Evolutionary conservation across 2,888 invertebrate species (phyloP).

Genomic region (Cryptocephalus moraei): DNA sequence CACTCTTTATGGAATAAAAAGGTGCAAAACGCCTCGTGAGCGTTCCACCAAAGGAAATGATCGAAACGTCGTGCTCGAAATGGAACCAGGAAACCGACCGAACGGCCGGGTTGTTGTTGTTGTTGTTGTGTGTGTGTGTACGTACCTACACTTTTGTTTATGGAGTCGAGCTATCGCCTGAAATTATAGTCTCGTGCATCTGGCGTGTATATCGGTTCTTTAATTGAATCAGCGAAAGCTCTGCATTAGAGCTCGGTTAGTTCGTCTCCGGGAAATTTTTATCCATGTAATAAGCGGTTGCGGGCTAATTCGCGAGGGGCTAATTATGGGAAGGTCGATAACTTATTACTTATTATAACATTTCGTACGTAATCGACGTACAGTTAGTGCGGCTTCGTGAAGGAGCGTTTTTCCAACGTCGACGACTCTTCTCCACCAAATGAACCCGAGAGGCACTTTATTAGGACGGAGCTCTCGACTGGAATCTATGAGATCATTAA

Average conservation of each 20-base stretch:
- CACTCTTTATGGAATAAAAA: too few species aligned
- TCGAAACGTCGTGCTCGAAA: slow-evolving; percentile 22
- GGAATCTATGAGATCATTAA: too few species aligned
- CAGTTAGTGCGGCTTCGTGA: not conserved
- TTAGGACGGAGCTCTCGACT: too few species aligned
- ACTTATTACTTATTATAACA: slow-evolving; percentile 11
- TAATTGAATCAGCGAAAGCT: slow-evolving; percentile 30
- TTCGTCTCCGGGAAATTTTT: slow-evolving; percentile 9
- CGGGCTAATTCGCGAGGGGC: slow-evolving; percentile 19
- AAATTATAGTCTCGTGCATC: slow-evolving; percentile 30
- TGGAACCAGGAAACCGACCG: slow-evolving; percentile 27
- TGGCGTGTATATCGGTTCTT: slow-evolving; percentile 25
- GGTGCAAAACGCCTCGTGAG: too few species aligned
- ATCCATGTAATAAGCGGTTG: slow-evolving; percentile 19
- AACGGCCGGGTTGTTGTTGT: too few species aligned
- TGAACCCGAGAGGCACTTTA: too few species aligned
- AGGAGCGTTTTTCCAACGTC: too few species aligned
- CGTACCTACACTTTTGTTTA: slow-evolving; percentile 24
- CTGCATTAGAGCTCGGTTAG: not conserved
- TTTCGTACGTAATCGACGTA: slow-evolving; percentile 6
- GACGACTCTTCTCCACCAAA: too few species aligned
- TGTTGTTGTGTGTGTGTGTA: too few species aligned
- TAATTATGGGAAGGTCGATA: slow-evolving; percentile 19
- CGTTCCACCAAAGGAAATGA: slow-evolving; percentile 15
- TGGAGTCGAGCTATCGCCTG: slow-evolving; percentile 22